Percentiles rank a stretch among this genome's conserved stretches.
Evolutionary conservation across 2,888 invertebrate species (phyloP).

Genomic region (Pseudanteris insignis): DNA sequence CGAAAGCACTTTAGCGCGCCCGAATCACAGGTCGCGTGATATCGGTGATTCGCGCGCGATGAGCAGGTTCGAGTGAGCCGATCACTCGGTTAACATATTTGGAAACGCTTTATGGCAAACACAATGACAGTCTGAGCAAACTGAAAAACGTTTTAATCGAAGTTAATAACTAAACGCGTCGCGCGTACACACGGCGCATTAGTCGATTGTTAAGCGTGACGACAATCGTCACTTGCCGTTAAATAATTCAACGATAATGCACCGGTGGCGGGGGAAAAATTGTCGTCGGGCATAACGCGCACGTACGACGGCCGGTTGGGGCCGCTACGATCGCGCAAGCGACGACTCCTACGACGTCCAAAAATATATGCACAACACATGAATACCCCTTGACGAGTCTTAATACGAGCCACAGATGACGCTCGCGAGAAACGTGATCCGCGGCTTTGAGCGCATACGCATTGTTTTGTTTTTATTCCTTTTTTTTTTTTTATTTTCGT

Average conservation of each 20-base stretch:
- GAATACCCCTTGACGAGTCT: conserved; percentile 21
- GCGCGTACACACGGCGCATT: conserved; percentile 19
- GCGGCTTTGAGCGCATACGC: conserved; percentile 27
- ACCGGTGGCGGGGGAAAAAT: too few relatives aligned
- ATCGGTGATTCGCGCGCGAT: too few relatives aligned
- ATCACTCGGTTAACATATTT: too few relatives aligned
- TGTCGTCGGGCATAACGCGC: neutral
- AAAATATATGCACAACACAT: conserved; percentile 32
- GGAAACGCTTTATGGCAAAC: conserved; percentile 59
- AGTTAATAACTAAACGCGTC: conserved; percentile 44
- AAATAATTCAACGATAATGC: conserved; percentile 38
- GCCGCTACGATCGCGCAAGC: too few relatives aligned
- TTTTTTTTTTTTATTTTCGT: too few relatives aligned
- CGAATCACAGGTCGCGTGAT: too few relatives aligned
- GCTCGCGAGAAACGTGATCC: conserved; percentile 26
- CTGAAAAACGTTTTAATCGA: conserved; percentile 48
- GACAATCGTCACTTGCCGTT: too few relatives aligned
- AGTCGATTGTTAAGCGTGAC: too few relatives aligned
- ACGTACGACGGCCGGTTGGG: too few relatives aligned
- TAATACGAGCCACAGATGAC: conserved; percentile 20
- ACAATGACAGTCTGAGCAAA: conserved; percentile 60
- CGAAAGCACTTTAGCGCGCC: conserved; percentile 41
- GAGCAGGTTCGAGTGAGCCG: too few relatives aligned
- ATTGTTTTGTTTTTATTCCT: too few relatives aligned
- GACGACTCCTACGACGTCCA: conserved; percentile 28